phyloP scores from a whole-genome alignment of 2,797 vertebrate genomes.

The Mus minutoides region DNA sequence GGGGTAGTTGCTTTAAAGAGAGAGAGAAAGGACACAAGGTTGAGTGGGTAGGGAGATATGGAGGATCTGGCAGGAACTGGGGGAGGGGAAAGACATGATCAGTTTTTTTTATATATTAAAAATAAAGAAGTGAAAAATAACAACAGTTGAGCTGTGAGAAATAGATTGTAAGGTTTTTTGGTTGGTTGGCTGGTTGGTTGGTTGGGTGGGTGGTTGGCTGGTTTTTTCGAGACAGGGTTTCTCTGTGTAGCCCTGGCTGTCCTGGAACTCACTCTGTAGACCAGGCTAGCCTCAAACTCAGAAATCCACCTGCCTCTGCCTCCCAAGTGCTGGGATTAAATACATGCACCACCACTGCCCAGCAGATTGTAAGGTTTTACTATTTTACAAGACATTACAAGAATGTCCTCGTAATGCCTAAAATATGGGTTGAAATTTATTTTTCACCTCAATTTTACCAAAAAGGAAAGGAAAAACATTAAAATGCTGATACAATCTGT shows the following conservation, averaged over 20 bases:
- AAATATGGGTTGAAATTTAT: slow-evolving; percentile 11
- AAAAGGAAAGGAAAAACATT: background rate
- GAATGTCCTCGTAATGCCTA: background rate
- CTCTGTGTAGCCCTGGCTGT: too few species aligned
- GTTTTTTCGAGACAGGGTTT: too few species aligned
- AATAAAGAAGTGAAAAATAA: background rate
- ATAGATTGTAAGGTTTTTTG: background rate
- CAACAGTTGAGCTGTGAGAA: background rate
- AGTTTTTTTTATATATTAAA: background rate
- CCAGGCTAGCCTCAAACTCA: too few species aligned
- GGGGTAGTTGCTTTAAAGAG: background rate
- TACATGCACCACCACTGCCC: too few species aligned
- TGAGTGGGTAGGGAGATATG: background rate
- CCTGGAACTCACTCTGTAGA: too few species aligned
- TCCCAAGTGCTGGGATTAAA: too few species aligned
- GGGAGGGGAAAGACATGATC: background rate
- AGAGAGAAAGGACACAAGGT: background rate
- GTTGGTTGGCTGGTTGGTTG: too few species aligned
- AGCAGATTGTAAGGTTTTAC: background rate
- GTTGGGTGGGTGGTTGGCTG: too few species aligned
- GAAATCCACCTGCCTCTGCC: too few species aligned
- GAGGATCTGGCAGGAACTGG: background rate
- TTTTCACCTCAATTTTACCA: background rate
- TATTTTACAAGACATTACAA: background rate
- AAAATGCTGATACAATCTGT: background rate